Percentiles rank a stretch among this genome's conserved stretches.
Evolutionary conservation across 2,888 invertebrate species (phyloP).

Genomic region (Cremastinae sp.): DNA sequence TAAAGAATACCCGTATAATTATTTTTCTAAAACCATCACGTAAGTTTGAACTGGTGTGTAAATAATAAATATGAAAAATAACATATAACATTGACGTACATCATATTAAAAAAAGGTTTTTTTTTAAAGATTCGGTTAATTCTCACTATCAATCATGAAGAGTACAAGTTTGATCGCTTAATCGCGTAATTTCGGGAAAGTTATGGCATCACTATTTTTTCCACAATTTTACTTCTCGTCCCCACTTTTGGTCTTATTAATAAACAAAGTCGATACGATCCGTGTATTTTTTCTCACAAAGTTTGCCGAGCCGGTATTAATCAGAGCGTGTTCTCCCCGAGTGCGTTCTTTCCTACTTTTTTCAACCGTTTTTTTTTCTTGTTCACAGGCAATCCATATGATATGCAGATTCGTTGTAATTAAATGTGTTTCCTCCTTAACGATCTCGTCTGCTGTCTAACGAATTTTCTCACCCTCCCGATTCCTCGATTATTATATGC

Average conservation of each 20-base stretch:
- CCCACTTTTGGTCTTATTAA: slow-evolving; percentile 7
- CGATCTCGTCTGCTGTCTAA: slow-evolving; percentile 36
- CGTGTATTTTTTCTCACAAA: slow-evolving; percentile 57
- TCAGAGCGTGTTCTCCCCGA: slow-evolving; percentile 40
- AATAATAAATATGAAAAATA: too few species aligned
- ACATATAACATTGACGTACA: too few species aligned
- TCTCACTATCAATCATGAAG: background rate
- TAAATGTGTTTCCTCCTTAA: slow-evolving; percentile 48
- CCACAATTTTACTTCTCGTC: slow-evolving; percentile 31
- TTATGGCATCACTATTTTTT: slow-evolving; percentile 46
- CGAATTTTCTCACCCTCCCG: slow-evolving; percentile 50
- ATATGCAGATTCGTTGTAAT: slow-evolving; percentile 55
- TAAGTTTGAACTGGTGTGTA: too few species aligned
- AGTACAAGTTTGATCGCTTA: slow-evolving; percentile 64
- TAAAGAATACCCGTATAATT: too few species aligned
- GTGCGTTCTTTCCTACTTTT: slow-evolving; percentile 19
- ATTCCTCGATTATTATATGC: slow-evolving; percentile 41
- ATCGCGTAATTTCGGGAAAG: slow-evolving; percentile 49
- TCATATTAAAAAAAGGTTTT: too few species aligned
- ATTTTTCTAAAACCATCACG: too few species aligned
- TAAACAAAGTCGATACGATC: slow-evolving; percentile 28
- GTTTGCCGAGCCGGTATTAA: slow-evolving; percentile 52
- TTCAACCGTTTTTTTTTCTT: slow-evolving; percentile 32
- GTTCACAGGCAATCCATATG: slow-evolving; percentile 43
- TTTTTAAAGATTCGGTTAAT: too few species aligned